These are phyloP conservation scores for Sebastes cheni DNA, from an alignment of 2,797 vertebrate species.

Conservation along the genomic window DNA sequence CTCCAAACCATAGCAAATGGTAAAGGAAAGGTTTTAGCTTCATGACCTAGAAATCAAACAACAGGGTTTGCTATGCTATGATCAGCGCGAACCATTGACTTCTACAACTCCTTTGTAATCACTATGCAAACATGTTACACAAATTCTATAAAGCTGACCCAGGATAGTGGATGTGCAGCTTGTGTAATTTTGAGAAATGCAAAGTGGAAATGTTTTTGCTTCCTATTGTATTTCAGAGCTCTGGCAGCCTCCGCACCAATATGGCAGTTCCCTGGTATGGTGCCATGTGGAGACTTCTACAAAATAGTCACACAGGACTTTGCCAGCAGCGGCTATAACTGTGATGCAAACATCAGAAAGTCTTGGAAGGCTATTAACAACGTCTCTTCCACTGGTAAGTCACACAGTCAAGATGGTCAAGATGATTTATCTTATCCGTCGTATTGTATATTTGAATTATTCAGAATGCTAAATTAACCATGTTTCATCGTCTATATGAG, in stretches of 20 bases:
- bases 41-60: no score
- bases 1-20: neutral
- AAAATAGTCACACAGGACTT: slow-evolving; percentile 91
- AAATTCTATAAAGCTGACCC: neutral
- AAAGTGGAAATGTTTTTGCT: neutral
- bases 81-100: neutral
- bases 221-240: slow-evolving; percentile 81
- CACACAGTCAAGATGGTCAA: neutral
- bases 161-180: slow-evolving; percentile 7
- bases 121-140: neutral
- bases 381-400: slow-evolving; percentile 85
- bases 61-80: neutral
- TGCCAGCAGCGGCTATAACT: slow-evolving; percentile 83
- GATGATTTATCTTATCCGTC: neutral
- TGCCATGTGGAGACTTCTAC: slow-evolving; percentile 89
- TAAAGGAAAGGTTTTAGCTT: neutral
- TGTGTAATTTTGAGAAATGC: neutral
- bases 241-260: slow-evolving; percentile 95
- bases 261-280: slow-evolving; percentile 92
- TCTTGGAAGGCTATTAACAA: slow-evolving; percentile 91
- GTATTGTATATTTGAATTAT: neutral
- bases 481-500: neutral
- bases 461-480: neutral
- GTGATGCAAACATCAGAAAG: slow-evolving; percentile 86
- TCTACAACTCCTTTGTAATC: neutral